Evolutionary conservation across 2,888 invertebrate species (phyloP), one percentile per base, ranked within the genome.

Genomic region (Agrochola macilenta): DNA sequence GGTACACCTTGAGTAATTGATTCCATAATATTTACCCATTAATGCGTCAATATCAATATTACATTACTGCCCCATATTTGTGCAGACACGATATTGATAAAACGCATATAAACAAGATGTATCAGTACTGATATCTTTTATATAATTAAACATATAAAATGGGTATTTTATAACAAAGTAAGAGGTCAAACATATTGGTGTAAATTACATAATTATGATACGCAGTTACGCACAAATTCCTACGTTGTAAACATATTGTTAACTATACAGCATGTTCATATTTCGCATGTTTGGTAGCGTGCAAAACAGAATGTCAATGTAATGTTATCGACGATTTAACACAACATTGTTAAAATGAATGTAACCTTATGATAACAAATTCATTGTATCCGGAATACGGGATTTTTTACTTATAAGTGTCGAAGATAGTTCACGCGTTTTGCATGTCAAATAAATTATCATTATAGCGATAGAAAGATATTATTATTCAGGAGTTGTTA

Each of bases 331-430:
- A 72, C 4, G 23, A 72, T 57, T 77, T 72, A 39, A 72, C 57
- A 72, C 30, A 63, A 63, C n/a, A 46, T 49, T 57, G 46, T 61
- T 63, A n/a, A 43, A 75, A 61, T 52, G 7, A n/a, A 54, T 52
- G 39, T 80, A 49, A 63, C 49, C 63, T n/a, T 63, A 49, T 35
- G 78, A 81, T 78, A 81, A 74, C 14, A 52, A 64, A 58, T 58
- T 64, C 4, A 30, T 26, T 57, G 57, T 49, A 64, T 72, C 80
- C 63, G 39, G 30, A 57, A 52, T 52, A 52, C 52, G 52, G 9
- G 23, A 7, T 0, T 52, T 80, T 60, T 60, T 12, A 49, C 17
- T 26, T 46, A 2, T 52, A 2, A 14, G 20, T 58, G 17, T 46
- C 60, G 43, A 63, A 76, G 26, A 57, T 80, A 57, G n/a, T 58